phyloP scores from a whole-genome alignment of 2,888 invertebrate genomes.

The Xestia c-nigrum region DNA sequence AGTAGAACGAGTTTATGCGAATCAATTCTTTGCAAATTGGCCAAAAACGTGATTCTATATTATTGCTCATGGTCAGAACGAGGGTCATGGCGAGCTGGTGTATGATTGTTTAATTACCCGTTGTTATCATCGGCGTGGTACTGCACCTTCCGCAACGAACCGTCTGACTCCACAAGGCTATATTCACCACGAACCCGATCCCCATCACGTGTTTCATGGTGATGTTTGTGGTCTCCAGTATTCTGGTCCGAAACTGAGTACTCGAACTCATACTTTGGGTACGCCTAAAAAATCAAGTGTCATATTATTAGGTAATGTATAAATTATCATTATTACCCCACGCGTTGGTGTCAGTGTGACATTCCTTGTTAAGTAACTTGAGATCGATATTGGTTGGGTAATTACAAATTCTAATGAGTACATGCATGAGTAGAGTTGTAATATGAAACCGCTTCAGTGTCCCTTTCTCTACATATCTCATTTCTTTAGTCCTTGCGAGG shows the following conservation, averaged over 20 bases:
- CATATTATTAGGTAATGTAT: slow-evolving; percentile 16
- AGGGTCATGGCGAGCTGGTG: slow-evolving; percentile 51
- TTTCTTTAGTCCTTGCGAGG: slow-evolving; percentile 57
- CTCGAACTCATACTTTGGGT: slow-evolving; percentile 91
- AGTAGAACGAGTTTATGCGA: slow-evolving; percentile 37
- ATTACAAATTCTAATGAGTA: slow-evolving; percentile 63
- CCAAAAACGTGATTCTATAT: slow-evolving; percentile 54
- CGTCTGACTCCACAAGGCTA: slow-evolving; percentile 90
- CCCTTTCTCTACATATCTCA: slow-evolving; percentile 59
- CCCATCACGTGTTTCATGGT: slow-evolving; percentile 89
- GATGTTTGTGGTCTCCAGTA: slow-evolving; percentile 90
- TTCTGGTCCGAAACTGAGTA: slow-evolving; percentile 91
- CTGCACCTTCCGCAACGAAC: slow-evolving; percentile 89
- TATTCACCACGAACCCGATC: slow-evolving; percentile 90
- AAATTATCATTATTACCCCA: slow-evolving; percentile 47
- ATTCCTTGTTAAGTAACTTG: slow-evolving; percentile 51
- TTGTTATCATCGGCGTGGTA: slow-evolving; percentile 91
- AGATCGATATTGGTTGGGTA: slow-evolving; percentile 53
- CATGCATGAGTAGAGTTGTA: slow-evolving; percentile 40
- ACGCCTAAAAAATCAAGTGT: slow-evolving; percentile 75
- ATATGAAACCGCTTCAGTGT: slow-evolving; percentile 57
- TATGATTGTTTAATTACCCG: slow-evolving; percentile 81
- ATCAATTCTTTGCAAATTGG: slow-evolving; percentile 28
- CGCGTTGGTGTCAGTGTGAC: slow-evolving; percentile 43
- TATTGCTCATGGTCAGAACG: slow-evolving; percentile 47